These are phyloP conservation scores for Ennomos erosarius DNA, from an alignment of 2,888 invertebrate species.

Conservation along the genomic window DNA sequence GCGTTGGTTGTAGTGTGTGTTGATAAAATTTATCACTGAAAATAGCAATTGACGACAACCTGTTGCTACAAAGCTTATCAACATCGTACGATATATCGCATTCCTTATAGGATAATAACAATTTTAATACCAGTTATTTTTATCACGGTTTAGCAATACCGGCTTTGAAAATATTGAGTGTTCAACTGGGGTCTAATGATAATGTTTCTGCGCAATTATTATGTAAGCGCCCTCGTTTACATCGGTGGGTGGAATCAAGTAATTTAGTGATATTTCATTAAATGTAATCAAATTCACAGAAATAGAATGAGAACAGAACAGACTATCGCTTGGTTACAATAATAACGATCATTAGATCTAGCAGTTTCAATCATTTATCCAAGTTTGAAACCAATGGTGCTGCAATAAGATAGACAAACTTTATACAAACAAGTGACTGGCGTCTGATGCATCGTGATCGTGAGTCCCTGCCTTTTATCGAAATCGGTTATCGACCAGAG, in stretches of 20 bases:
- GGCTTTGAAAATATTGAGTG: constrained; percentile 19
- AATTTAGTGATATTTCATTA: too few relatives aligned
- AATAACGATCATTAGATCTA: too few relatives aligned
- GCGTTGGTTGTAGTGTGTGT: constrained; percentile 22
- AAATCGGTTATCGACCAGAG: constrained; percentile 57
- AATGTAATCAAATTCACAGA: too few relatives aligned
- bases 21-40: constrained; percentile 46
- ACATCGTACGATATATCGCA: constrained; percentile 51
- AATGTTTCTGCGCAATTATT: constrained; percentile 1
- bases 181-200: constrained; percentile 2
- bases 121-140: constrained; percentile 25
- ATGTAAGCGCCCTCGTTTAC: too few relatives aligned
- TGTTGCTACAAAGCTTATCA: constrained; percentile 56
- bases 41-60: constrained; percentile 53
- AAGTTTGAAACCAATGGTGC: too few relatives aligned
- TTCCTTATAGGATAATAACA: constrained; percentile 54
- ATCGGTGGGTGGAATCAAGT: too few relatives aligned
- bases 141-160: constrained; percentile 44
- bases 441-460: constrained; percentile 38
- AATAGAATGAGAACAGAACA: too few relatives aligned
- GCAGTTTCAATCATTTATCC: too few relatives aligned
- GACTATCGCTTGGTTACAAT: too few relatives aligned
- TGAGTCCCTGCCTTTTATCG: constrained; percentile 56
- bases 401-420: too few relatives aligned
- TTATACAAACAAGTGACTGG: constrained; percentile 6